phyloP scores from a whole-genome alignment of 2,113 vertebrate species.

The Poecilia latipinna region DNA sequence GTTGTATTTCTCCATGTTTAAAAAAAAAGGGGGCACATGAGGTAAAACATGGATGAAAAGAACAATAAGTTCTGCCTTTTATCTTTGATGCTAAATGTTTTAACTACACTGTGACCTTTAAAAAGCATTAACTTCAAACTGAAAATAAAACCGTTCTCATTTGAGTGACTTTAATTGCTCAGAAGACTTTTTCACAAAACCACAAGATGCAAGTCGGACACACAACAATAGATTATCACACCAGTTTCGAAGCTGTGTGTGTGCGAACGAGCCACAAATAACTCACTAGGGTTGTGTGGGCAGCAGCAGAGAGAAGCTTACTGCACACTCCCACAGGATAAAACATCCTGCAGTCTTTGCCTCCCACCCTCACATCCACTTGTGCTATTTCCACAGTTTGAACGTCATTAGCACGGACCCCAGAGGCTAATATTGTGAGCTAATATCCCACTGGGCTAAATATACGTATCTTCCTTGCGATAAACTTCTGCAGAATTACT shows the following conservation, averaged over 20 bases:
- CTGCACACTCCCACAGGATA: conserved; percentile 13
- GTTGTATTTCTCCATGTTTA: not conserved
- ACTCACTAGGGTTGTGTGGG: conserved; percentile 2
- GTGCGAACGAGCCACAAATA: conserved; percentile 9
- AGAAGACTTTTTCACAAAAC: not conserved
- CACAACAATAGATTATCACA: not conserved
- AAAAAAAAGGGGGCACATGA: not conserved
- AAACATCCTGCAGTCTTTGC: conserved; percentile 5
- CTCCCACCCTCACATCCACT: conserved; percentile 32
- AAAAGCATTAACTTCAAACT: not conserved
- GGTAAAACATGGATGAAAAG: not conserved
- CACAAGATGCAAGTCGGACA: not conserved
- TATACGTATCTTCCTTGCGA: not conserved
- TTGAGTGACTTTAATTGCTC: not conserved
- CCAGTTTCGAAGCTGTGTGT: not conserved
- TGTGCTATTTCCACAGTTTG: conserved; percentile 28
- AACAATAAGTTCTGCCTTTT: not conserved
- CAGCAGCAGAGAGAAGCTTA: conserved; percentile 5
- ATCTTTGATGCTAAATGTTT: not conserved
- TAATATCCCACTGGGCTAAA: conserved; percentile 14
- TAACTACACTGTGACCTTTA: not conserved
- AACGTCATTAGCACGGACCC: conserved; percentile 31
- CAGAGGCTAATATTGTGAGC: conserved; percentile 24
- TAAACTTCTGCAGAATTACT: not conserved
- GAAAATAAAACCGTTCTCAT: not conserved